A percentile compares a stretch with the other conserved stretches of the same genome.
Conservation (phyloP, 2,113 vertebrate species). For the Panthera tigris region DNA sequence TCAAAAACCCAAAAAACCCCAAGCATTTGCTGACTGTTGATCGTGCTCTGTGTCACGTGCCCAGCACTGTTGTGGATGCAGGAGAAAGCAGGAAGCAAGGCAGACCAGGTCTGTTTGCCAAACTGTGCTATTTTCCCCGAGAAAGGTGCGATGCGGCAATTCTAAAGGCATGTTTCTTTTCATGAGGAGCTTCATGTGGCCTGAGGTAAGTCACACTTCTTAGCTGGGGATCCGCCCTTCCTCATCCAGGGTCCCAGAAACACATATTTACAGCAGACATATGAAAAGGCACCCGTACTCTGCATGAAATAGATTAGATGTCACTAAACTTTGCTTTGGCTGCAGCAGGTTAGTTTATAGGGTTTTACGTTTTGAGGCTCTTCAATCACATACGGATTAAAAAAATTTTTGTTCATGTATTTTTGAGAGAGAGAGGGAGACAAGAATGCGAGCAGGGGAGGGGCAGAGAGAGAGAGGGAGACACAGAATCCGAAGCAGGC, state of each 20-base stretch:
- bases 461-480: too few relatives aligned
- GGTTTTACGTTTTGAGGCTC: neutral
- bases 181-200: neutral
- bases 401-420: too few relatives aligned
- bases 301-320: neutral
- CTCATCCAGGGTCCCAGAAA: neutral
- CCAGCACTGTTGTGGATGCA: too few relatives aligned
- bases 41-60: too few relatives aligned
- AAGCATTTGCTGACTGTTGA: neutral
- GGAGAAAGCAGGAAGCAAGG: neutral
- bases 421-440: too few relatives aligned
- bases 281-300: neutral
- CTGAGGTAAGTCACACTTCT: neutral
- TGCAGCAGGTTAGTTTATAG: neutral
- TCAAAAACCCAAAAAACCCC: too few relatives aligned
- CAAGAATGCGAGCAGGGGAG: too few relatives aligned
- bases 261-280: neutral
- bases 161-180: neutral
- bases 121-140: neutral
- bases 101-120: neutral
- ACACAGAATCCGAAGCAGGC: too few relatives aligned
- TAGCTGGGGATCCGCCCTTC: neutral
- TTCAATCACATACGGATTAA: neutral
- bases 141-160: neutral
- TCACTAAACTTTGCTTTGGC: neutral